These are phyloP conservation scores for Pelusios castaneus DNA, from an alignment of 2,113 vertebrate species.

Conservation along the genomic window DNA sequence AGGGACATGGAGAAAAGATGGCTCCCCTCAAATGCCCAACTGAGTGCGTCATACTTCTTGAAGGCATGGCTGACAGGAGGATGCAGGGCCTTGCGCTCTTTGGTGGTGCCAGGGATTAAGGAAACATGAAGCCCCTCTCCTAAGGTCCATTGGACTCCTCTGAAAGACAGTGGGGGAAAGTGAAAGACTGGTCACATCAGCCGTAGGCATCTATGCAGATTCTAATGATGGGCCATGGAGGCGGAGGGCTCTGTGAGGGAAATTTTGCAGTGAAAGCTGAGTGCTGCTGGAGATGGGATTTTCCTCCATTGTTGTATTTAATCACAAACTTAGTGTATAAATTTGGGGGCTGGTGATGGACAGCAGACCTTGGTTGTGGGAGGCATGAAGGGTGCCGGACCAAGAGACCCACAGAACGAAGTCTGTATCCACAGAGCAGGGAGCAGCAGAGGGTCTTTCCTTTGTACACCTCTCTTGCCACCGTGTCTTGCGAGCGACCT, in stretches of 20 bases:
- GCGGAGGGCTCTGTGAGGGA: neutral
- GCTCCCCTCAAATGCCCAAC: neutral
- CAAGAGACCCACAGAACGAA: neutral
- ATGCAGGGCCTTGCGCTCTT: neutral
- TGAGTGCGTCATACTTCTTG: neutral
- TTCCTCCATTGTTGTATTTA: neutral
- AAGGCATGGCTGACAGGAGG: neutral
- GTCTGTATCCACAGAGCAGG: neutral
- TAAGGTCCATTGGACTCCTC: neutral
- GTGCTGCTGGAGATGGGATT: neutral
- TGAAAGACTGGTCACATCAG: neutral
- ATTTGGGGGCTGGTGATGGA: neutral
- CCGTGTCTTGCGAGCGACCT: neutral
- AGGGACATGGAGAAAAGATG: fast-evolving
- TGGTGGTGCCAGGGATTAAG: neutral
- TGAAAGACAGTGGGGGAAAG: neutral
- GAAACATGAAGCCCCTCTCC: fast-evolving
- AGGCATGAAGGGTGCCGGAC: neutral
- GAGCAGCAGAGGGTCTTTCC: neutral
- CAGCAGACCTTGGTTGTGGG: neutral
- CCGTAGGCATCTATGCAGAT: neutral
- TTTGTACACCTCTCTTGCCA: too few species aligned
- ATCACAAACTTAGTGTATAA: neutral
- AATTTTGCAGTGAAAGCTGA: neutral
- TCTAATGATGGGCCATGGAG: neutral